Percentiles rank a stretch among this genome's conserved stretches.
These are phyloP conservation scores for Eulemur albifrons DNA, from an alignment of 2,797 vertebrate genomes.

Conservation along the genomic window DNA sequence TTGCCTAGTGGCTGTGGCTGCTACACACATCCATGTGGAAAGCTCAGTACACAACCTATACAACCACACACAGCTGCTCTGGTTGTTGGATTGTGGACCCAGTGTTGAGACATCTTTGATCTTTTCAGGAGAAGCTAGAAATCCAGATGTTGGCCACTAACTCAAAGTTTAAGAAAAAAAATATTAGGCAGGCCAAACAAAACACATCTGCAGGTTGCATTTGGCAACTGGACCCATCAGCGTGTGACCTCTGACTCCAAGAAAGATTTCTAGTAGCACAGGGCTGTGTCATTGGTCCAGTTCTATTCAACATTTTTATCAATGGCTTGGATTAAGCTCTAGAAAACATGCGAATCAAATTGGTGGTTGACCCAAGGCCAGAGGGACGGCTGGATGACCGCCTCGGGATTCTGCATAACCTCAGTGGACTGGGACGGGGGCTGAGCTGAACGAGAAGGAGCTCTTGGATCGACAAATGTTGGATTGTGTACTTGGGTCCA, in stretches of 20 bases:
- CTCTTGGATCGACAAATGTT: neutral
- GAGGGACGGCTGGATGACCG: neutral
- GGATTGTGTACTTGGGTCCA: neutral
- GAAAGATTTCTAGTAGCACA: conserved; percentile 46
- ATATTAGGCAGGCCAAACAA: conserved; percentile 20
- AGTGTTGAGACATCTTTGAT: neutral
- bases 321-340: conserved; percentile 51
- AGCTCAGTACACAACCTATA: neutral
- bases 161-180: conserved; percentile 57
- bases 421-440: neutral
- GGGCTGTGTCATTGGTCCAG: neutral
- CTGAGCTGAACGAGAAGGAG: neutral
- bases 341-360: conserved; percentile 1
- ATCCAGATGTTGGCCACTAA: conserved; percentile 37
- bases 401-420: neutral
- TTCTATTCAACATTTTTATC: conserved; percentile 42
- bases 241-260: conserved; percentile 22
- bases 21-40: neutral
- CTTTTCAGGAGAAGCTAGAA: conserved; percentile 10
- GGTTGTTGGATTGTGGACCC: neutral
- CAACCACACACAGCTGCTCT: neutral
- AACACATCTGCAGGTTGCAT: conserved; percentile 33
- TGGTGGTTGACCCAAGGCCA: conserved; percentile 44
- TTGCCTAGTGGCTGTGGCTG: neutral
- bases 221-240: neutral